Evolutionary conservation across 2,888 invertebrate genomes (phyloP).

Genomic region (Pyrocoelia pectoralis): DNA sequence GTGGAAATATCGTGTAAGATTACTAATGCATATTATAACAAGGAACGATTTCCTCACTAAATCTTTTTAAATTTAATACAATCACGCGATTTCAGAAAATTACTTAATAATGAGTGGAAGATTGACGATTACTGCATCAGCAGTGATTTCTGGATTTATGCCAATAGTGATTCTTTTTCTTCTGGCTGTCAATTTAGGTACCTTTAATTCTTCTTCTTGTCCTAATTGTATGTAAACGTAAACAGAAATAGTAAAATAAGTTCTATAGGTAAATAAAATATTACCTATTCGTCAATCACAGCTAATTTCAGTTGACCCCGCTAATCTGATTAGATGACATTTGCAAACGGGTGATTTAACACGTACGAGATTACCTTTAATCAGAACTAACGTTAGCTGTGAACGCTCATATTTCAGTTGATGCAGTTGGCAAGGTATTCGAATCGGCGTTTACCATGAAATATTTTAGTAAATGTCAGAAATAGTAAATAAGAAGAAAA

Average conservation of each 20-base stretch:
- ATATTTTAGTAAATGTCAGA: too few relatives aligned
- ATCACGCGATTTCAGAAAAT: neutral
- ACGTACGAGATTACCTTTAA: neutral
- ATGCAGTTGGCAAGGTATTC: neutral
- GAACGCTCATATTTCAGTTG: neutral
- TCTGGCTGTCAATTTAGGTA: constrained; percentile 31
- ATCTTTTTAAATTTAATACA: neutral
- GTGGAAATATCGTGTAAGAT: constrained; percentile 29
- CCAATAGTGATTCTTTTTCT: constrained; percentile 20
- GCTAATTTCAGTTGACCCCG: neutral
- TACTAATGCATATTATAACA: constrained; percentile 20
- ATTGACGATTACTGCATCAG: constrained; percentile 19
- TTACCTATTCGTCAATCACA: neutral
- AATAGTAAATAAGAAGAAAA: neutral
- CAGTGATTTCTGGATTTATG: constrained; percentile 26
- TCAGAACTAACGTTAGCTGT: neutral
- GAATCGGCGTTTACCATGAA: neutral
- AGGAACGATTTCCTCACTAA: constrained; percentile 13
- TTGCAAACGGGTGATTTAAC: neutral
- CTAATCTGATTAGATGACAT: constrained; percentile 9
- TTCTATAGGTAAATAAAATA: neutral
- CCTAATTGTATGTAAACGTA: neutral
- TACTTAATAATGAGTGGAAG: constrained; percentile 28
- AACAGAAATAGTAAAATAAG: neutral
- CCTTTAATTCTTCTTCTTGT: constrained; percentile 14